Conservation (phyloP, 2,113 vertebrate species). For the Galeopterus variegatus region DNA sequence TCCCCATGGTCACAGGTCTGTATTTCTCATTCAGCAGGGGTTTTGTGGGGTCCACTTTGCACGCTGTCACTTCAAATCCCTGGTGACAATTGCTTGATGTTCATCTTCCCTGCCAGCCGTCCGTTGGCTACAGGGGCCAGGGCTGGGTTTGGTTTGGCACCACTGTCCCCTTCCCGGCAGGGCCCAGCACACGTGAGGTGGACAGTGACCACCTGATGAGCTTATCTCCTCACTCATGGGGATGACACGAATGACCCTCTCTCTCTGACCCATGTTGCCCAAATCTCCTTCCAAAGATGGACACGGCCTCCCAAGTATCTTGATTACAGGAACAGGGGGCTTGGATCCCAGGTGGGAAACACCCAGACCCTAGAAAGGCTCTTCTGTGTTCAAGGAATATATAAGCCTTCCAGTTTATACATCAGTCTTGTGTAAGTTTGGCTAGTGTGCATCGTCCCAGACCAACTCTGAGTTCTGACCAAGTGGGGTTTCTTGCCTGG, state of each 20-base stretch:
- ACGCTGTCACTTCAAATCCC: too few relatives aligned
- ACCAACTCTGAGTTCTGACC: neutral
- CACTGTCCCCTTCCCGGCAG: too few relatives aligned
- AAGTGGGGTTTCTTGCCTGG: neutral
- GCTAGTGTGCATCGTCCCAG: neutral
- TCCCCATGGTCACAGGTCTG: neutral
- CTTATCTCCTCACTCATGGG: neutral
- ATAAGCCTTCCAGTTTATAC: neutral
- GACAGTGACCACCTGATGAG: neutral
- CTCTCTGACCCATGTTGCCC: neutral
- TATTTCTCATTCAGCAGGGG: neutral
- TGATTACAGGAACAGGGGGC: neutral
- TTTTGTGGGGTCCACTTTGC: too few relatives aligned
- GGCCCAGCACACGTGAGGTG: neutral
- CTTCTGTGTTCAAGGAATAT: neutral
- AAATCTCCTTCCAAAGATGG: neutral
- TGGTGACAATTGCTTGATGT: neutral
- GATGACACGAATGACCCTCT: too few relatives aligned
- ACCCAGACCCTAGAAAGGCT: neutral
- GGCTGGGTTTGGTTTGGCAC: neutral
- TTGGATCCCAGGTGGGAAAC: neutral
- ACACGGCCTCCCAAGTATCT: neutral
- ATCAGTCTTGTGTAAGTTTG: neutral
- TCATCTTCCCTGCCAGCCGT: neutral
- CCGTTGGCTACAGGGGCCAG: neutral